Evolutionary conservation across 2,888 invertebrate species (phyloP).

Genomic region (Augochlorella aurata): DNA sequence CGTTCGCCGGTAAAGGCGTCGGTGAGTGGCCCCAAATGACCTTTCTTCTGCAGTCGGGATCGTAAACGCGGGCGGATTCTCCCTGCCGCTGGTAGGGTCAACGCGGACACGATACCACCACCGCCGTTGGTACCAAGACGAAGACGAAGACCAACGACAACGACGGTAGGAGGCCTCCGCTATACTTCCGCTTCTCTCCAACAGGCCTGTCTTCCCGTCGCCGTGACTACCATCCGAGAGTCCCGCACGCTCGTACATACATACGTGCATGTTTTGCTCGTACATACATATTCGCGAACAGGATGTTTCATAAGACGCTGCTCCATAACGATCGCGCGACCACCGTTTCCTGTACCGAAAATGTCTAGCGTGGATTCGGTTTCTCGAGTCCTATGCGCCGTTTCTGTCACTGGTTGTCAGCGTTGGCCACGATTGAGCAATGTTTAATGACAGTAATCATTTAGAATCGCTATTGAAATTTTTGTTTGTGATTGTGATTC

Average conservation of each 20-base stretch:
- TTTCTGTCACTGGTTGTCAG: neutral
- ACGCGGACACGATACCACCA: slow-evolving; percentile 31
- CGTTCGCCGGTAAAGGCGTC: slow-evolving; percentile 46
- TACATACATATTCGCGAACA: slow-evolving; percentile 42
- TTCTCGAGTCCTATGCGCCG: slow-evolving; percentile 25
- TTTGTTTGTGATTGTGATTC: too few relatives aligned
- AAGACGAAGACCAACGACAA: neutral
- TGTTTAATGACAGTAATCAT: too few relatives aligned
- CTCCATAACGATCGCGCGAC: slow-evolving; percentile 48
- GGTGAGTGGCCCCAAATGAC: slow-evolving; percentile 57
- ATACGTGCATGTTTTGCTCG: slow-evolving; percentile 17
- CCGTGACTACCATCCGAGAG: slow-evolving; percentile 38
- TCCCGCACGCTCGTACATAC: slow-evolving; percentile 21
- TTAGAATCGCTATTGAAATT: too few relatives aligned
- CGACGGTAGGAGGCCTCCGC: slow-evolving; percentile 9
- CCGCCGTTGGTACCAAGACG: slow-evolving; percentile 3
- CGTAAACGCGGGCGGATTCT: slow-evolving; percentile 46
- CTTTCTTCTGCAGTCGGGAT: slow-evolving; percentile 43
- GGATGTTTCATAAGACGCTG: slow-evolving; percentile 55
- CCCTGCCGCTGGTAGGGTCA: slow-evolving; percentile 36
- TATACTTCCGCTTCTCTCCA: slow-evolving; percentile 45
- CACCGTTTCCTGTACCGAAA: slow-evolving; percentile 47
- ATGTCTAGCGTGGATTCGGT: neutral
- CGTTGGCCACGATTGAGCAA: too few relatives aligned
- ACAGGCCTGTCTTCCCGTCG: slow-evolving; percentile 40